Evolutionary conservation across 2,888 invertebrate species (phyloP).

Genomic region (Drosophila recens): DNA sequence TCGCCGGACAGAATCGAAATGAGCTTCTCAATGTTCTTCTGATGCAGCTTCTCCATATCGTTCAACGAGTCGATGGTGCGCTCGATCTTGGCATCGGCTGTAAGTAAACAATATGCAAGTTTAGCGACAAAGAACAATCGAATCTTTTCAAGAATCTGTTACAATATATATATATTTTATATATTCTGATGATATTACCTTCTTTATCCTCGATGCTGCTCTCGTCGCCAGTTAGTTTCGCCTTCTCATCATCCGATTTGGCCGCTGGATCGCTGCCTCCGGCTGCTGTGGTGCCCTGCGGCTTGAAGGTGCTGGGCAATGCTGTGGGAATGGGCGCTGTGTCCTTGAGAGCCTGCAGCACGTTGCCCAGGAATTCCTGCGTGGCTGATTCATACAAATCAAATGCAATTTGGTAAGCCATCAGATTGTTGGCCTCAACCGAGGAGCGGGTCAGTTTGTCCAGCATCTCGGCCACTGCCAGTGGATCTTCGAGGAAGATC

Average conservation of each 20-base stretch:
- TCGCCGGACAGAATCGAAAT: slow-evolving; percentile 97
- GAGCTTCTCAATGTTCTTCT: slow-evolving; percentile 94
- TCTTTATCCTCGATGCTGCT: slow-evolving; percentile 86
- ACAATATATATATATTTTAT: no score
- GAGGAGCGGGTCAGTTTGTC: slow-evolving; percentile 94
- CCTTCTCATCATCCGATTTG: slow-evolving; percentile 81
- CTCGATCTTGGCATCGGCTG: slow-evolving; percentile 86
- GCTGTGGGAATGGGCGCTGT: slow-evolving; percentile 93
- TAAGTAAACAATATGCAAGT: background rate
- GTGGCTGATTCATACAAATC: slow-evolving; percentile 99
- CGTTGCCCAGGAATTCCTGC: slow-evolving; percentile 96
- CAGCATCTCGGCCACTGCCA: slow-evolving; percentile 96
- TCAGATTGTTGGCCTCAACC: slow-evolving; percentile 91
- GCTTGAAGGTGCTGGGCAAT: slow-evolving; percentile 90
- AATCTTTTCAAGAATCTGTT: background rate
- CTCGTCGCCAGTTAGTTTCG: slow-evolving; percentile 82
- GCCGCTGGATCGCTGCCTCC: slow-evolving; percentile 51
- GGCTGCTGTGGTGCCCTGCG: slow-evolving; percentile 86
- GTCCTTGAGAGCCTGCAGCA: slow-evolving; percentile 92
- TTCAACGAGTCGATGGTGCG: slow-evolving; percentile 88
- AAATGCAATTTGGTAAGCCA: slow-evolving; percentile 99
- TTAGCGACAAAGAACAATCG: background rate
- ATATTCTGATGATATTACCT: slow-evolving; percentile 57
- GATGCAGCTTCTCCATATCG: slow-evolving; percentile 94
- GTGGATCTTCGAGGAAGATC: slow-evolving; percentile 97